Conservation (phyloP, 2,113 vertebrate genomes). For the Macheiramphus alcinus region DNA sequence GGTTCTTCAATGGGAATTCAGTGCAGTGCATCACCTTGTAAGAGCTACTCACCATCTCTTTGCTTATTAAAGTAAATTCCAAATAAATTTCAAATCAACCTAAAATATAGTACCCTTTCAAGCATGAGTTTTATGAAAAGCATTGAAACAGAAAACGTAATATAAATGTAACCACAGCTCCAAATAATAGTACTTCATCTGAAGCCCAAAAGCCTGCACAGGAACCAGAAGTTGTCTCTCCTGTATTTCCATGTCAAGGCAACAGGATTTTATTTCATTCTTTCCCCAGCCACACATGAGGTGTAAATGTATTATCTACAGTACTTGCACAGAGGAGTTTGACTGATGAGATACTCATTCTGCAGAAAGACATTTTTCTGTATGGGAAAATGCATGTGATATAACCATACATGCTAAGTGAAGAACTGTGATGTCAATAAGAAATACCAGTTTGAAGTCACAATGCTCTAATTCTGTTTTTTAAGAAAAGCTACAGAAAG, state of each 20-base stretch:
- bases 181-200: background rate
- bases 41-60: background rate
- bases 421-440: background rate
- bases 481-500: background rate
- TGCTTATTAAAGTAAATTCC: background rate
- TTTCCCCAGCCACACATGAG: conserved; percentile 14
- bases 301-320: conserved; percentile 53
- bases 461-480: background rate
- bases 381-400: background rate
- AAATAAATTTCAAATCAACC: conserved; percentile 10
- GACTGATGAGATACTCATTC: conserved; percentile 30
- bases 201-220: background rate
- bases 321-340: background rate
- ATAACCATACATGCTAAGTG: background rate
- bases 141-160: conserved; percentile 27
- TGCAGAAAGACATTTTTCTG: conserved; percentile 39
- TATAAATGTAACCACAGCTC: background rate
- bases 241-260: background rate
- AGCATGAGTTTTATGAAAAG: conserved; percentile 11
- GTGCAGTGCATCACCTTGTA: background rate
- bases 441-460: background rate
- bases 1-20: background rate
- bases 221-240: background rate
- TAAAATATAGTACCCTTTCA: background rate
- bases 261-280: background rate